Conservation (phyloP, 2,888 invertebrate genomes). For the Drosophila quinaria region DNA sequence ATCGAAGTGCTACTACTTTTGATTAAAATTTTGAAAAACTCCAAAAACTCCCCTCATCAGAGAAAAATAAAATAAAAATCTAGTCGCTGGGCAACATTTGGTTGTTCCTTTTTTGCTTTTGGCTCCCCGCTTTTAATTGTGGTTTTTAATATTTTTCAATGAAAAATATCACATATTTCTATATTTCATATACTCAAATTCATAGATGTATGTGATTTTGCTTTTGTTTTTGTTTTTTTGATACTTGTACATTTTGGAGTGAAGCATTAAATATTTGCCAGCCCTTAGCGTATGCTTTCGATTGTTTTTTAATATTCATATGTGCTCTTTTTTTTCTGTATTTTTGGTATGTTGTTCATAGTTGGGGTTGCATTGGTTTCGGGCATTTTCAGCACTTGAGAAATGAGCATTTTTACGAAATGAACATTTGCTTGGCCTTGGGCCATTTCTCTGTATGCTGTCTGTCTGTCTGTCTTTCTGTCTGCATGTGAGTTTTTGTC, state of each 20-base stretch:
- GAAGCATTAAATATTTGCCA: constrained; percentile 75
- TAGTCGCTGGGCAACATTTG: constrained; percentile 16
- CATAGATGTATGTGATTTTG: constrained; percentile 60
- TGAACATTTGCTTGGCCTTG: constrained; percentile 74
- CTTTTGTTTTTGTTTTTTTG: constrained; percentile 6
- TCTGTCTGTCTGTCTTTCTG: background rate
- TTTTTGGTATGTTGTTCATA: background rate
- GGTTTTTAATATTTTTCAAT: constrained; percentile 70
- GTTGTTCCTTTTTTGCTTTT: constrained; percentile 32
- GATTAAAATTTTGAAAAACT: constrained; percentile 75
- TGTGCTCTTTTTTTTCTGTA: constrained; percentile 24
- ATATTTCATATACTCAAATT: constrained; percentile 25
- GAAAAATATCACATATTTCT: constrained; percentile 26
- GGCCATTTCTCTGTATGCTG: constrained; percentile 39
- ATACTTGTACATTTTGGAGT: constrained; percentile 45
- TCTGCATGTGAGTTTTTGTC: background rate
- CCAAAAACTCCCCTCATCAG: background rate
- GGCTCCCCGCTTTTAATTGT: constrained; percentile 68
- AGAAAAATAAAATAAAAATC: constrained; percentile 3
- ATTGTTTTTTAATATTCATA: constrained; percentile 75
- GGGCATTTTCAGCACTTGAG: constrained; percentile 69
- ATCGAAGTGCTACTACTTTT: constrained; percentile 83
- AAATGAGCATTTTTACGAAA: constrained; percentile 75
- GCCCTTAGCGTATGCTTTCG: constrained; percentile 69
- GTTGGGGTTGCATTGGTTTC: constrained; percentile 42